These are phyloP conservation scores for Melangyna quadrimaculata DNA, from an alignment of 2,888 invertebrate species.

Conservation along the genomic window DNA sequence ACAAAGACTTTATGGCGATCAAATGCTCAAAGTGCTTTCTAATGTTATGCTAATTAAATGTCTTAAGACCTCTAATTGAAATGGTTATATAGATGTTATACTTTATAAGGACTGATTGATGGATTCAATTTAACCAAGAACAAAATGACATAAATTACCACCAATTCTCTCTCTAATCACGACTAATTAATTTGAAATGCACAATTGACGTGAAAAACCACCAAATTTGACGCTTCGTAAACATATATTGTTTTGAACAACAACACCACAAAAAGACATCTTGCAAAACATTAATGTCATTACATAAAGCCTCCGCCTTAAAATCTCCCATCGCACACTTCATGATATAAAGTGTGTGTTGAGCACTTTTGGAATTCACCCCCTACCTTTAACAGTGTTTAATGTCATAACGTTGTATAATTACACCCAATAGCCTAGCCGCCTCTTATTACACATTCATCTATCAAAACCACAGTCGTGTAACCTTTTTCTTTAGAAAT, in stretches of 20 bases:
- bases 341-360: neutral
- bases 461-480: constrained; percentile 47
- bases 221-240: neutral
- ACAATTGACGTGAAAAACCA: neutral
- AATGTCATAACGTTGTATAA: constrained; percentile 41
- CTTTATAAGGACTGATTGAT: neutral
- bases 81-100: too few relatives aligned
- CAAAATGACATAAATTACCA: neutral
- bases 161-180: neutral
- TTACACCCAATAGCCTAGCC: constrained; percentile 49
- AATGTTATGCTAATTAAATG: too few relatives aligned
- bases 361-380: neutral
- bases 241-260: neutral
- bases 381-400: neutral
- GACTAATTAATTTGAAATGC: constrained; percentile 3
- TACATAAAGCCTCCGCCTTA: constrained; percentile 2
- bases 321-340: neutral
- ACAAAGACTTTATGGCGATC: too few relatives aligned
- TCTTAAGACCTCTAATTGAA: neutral
- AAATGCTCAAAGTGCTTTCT: too few relatives aligned
- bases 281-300: neutral
- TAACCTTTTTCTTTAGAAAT: constrained; percentile 17
- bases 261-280: neutral
- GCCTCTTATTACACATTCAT: constrained; percentile 60
- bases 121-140: neutral